These are phyloP conservation scores for Onychorhynchus coronatus DNA, from an alignment of 2,113 vertebrate genomes.

Conservation along the genomic window DNA sequence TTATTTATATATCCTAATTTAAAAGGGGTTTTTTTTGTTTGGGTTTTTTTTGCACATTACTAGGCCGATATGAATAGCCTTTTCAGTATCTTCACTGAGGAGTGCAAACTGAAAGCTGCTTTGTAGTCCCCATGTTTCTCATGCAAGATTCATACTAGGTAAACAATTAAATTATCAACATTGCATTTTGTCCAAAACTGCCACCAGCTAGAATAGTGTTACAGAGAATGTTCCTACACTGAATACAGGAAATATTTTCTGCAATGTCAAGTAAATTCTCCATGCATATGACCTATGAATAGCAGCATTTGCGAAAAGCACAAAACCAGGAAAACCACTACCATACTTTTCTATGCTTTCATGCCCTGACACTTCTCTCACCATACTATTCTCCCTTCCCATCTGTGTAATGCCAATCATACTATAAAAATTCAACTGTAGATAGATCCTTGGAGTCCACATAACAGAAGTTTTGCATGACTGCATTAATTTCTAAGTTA, in stretches of 20 bases:
- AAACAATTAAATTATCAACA: constrained; percentile 3
- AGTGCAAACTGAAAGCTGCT: constrained; percentile 4
- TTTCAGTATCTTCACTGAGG: constrained; percentile 4
- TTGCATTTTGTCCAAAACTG: neutral
- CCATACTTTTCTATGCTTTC: neutral
- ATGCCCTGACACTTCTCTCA: constrained; percentile 16
- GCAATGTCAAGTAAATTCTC: neutral
- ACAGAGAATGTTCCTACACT: neutral
- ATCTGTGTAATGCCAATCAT: constrained; percentile 24
- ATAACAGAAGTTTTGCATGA: neutral
- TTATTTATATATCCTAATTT: constrained; percentile 4
- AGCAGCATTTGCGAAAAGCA: neutral
- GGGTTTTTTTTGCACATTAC: neutral
- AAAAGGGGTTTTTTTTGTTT: neutral
- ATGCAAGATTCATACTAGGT: neutral
- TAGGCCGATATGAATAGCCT: neutral
- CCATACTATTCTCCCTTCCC: neutral
- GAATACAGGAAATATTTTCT: constrained; percentile 15
- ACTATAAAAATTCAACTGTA: neutral
- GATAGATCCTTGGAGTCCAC: neutral
- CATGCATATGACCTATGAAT: neutral
- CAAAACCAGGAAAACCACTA: constrained; percentile 15
- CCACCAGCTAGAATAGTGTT: neutral
- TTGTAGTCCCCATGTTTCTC: neutral
- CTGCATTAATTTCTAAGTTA: constrained; percentile 7